Percentiles rank a stretch among this genome's conserved stretches.
Conservation (phyloP, 2,113 vertebrate species). For the Cottus gobio region DNA sequence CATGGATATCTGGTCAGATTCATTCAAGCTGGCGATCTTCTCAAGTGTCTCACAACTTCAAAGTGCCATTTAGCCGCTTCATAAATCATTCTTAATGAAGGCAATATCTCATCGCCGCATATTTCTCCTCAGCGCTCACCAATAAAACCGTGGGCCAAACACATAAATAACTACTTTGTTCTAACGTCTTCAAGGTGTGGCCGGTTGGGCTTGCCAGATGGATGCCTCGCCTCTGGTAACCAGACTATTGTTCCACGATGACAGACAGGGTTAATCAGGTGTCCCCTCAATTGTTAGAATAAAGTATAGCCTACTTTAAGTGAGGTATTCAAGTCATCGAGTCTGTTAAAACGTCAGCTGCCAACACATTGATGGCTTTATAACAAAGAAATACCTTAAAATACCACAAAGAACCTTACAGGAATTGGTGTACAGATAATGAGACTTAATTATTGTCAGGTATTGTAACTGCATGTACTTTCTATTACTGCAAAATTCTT, state of each 20-base stretch:
- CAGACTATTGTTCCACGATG: conserved; percentile 43
- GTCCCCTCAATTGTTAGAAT: conserved; percentile 13
- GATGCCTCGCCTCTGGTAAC: not conserved
- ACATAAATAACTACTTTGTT: conserved; percentile 40
- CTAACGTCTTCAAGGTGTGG: conserved; percentile 62
- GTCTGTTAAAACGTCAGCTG: not conserved
- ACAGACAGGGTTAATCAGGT: conserved; percentile 48
- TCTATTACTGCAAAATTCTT: not conserved
- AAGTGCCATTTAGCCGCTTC: conserved; percentile 22
- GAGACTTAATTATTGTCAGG: conserved; percentile 6
- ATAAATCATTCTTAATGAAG: conserved; percentile 58
- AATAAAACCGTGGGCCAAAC: conserved; percentile 48
- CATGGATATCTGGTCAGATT: not conserved
- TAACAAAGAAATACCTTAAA: conserved; percentile 18
- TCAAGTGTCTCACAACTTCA: conserved; percentile 32
- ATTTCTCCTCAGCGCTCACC: conserved; percentile 25
- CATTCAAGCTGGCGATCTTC: not conserved
- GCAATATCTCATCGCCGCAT: conserved; percentile 45
- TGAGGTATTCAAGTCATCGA: not conserved
- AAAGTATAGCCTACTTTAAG: conserved; percentile 1
- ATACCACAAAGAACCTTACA: not conserved
- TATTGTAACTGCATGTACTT: not conserved
- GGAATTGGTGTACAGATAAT: conserved; percentile 8
- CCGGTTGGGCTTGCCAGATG: conserved; percentile 34
- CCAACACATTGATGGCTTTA: not conserved